Evolutionary conservation across 2,888 invertebrate genomes (phyloP), one percentile per base, ranked within the genome.

Genomic region (Halictus ligatus): DNA sequence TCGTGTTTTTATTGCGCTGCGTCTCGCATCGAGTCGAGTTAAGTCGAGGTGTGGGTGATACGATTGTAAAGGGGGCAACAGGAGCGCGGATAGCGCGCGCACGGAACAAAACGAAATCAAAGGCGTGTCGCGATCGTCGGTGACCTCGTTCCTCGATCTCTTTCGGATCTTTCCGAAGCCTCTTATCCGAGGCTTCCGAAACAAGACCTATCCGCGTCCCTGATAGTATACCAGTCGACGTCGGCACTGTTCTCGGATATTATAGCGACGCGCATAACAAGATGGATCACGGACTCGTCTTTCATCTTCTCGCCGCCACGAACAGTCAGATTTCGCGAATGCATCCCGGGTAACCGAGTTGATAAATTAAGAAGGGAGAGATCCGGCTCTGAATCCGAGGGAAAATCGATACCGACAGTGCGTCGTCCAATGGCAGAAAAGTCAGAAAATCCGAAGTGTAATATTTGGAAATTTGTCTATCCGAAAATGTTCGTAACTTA

Each of bases 191-290:
- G 84, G 85, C 84, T 88, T 89, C 78, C 85, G 71, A 89, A 81
- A 48, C 75, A 69, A 77, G 78, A 83, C 43, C 75, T 64, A n/a
- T 73, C 58, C 79, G 69, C 84, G 83, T 78, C 43, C 50, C 74
- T 29, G 69, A 78, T 43, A 77, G 80, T 91, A 88, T 84, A 91
- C 91, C 85, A 91, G 90, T 91, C 91, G 85, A 88, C 80, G 83
- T 77, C 76, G 64, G 40, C 35, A 67, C 77, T 83, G 88, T 81
- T 83, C 81, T 78, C 72, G 50, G 60, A 75, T 72, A 72, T 83
- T 40, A 40, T 8, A 54, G 73, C 74, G 84, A 54, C 35, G 75
- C 67, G 75, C 72, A 50, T 69, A 64, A 64, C 64, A 64, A 18
- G 29, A n/a, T 64, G 64, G 29, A 29, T 64, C 64, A 15, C 29